phyloP scores from a whole-genome alignment of 64 coral and sea anemone genomes.

The Dendrophyllia cribrosa region DNA sequence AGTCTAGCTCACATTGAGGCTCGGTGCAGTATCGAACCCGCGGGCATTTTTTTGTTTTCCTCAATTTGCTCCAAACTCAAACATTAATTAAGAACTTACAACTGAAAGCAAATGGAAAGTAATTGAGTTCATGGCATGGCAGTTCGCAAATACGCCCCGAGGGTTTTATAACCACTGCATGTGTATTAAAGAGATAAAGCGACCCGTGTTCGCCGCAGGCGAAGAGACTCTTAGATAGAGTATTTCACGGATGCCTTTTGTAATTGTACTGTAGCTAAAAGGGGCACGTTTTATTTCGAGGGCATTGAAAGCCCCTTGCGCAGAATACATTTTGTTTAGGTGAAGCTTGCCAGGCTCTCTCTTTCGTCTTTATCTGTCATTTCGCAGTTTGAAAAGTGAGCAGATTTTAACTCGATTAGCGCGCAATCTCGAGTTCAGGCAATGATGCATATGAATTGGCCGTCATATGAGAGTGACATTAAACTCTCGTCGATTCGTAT shows the following conservation, averaged over 20 bases:
- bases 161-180: not conserved
- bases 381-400: too few relatives aligned
- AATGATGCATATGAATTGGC: too few relatives aligned
- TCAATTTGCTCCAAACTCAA: not conserved
- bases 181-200: not conserved
- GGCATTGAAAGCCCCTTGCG: too few relatives aligned
- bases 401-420: too few relatives aligned
- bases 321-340: too few relatives aligned
- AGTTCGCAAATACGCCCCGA: not conserved
- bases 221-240: not conserved
- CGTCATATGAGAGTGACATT: too few relatives aligned
- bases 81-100: not conserved
- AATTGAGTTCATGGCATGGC: not conserved
- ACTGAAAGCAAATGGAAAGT: not conserved
- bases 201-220: not conserved
- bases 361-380: too few relatives aligned
- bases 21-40: not conserved
- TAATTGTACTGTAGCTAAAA: too few relatives aligned
- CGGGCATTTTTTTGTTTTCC: not conserved
- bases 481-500: too few relatives aligned
- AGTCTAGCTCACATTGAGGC: not conserved
- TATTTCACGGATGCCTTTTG: not conserved
- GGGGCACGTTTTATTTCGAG: too few relatives aligned
- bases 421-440: too few relatives aligned
- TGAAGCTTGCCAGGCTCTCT: too few relatives aligned